phyloP scores from a whole-genome alignment of 2,888 invertebrate genomes.

The Drosophila neonasuta region DNA sequence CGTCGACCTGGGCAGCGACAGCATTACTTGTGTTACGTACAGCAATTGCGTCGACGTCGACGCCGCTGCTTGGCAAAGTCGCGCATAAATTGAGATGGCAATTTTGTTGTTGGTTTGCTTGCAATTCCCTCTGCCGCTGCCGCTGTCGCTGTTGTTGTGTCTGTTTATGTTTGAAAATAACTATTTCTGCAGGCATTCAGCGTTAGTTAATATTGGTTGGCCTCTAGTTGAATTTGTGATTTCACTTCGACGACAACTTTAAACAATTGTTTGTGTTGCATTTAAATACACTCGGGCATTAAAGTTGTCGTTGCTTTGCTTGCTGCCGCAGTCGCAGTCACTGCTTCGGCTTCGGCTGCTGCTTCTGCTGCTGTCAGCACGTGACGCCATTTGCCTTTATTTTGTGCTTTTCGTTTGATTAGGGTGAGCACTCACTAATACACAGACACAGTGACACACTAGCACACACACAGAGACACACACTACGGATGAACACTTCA shows the following conservation, averaged over 20 bases:
- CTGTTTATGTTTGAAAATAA: slow-evolving; percentile 49
- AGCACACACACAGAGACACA: not conserved
- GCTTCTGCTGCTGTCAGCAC: slow-evolving; percentile 22
- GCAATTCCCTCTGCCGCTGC: slow-evolving; percentile 33
- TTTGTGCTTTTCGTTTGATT: slow-evolving; percentile 5
- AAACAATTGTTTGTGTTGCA: slow-evolving; percentile 33
- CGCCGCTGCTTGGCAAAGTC: slow-evolving; percentile 57
- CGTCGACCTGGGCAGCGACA: slow-evolving; percentile 36
- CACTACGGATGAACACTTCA: slow-evolving; percentile 7
- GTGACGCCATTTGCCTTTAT: slow-evolving; percentile 42
- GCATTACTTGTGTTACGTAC: slow-evolving; percentile 41
- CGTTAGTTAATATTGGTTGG: slow-evolving; percentile 50
- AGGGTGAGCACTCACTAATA: slow-evolving; percentile 3
- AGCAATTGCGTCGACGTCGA: slow-evolving; percentile 26
- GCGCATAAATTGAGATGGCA: slow-evolving; percentile 62
- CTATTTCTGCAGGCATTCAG: slow-evolving; percentile 69
- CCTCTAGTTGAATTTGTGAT: slow-evolving; percentile 13
- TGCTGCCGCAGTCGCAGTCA: not conserved
- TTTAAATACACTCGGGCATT: slow-evolving; percentile 13
- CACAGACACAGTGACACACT: not conserved
- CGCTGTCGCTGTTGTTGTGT: slow-evolving; percentile 30
- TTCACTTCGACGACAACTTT: slow-evolving; percentile 30
- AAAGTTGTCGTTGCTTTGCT: not conserved
- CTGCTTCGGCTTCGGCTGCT: not conserved
- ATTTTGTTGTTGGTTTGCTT: slow-evolving; percentile 24